Evolutionary conservation across 2,797 vertebrate genomes (phyloP), one percentile per base, ranked within the genome.

Genomic region (Psittacula derbiana): DNA sequence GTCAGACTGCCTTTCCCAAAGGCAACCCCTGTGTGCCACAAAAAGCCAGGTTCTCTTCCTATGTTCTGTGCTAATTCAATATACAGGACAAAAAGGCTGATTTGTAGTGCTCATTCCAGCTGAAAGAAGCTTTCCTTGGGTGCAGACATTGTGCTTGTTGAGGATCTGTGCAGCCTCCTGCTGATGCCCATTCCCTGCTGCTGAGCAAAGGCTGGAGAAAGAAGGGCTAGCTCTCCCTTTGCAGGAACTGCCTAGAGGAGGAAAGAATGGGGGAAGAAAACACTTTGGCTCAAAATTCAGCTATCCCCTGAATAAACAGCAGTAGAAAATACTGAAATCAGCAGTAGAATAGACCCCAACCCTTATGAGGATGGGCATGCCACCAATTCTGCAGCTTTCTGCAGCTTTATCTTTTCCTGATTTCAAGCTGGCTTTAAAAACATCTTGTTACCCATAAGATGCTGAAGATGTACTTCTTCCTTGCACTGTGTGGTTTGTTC

Each of bases 21-120:
- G 1, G 8, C 20, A 21, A 40, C 11, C 10, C 13, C 19, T 5
- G 1, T 0, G 6, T 1, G 7, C 23, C 44, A 10, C 6, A 11
- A 16, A 46, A 46, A 15, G 40, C 46, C 14, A 14, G 4, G 16
- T 6, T 74, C 33, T 49, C 19, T 25, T 33, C 44, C 41, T 33
- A 9, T 3, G 0, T 31, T 16, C 62, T 36, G 11, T 27, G 31
- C 15, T 40, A 41, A 33, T 25, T 46, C n/a, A 8, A 5, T 12
- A 10, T 4, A 15, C 5, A 15, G 46, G 19, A 24, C 28, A 8
- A 64, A 61, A n/a, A 49, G 31, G 15, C 36, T 57, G 31, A 2
- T 36, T 14, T 38, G 57, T 15, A 28, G 31, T 12, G 6, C 65
- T 21, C 30, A n/a, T 11, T 14, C 9, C 13, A 40, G 38, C 38